A percentile compares a stretch with the other conserved stretches of the same genome.
These are phyloP conservation scores for Nomada hirtipes DNA, from an alignment of 2,888 invertebrate species.

Conservation along the genomic window DNA sequence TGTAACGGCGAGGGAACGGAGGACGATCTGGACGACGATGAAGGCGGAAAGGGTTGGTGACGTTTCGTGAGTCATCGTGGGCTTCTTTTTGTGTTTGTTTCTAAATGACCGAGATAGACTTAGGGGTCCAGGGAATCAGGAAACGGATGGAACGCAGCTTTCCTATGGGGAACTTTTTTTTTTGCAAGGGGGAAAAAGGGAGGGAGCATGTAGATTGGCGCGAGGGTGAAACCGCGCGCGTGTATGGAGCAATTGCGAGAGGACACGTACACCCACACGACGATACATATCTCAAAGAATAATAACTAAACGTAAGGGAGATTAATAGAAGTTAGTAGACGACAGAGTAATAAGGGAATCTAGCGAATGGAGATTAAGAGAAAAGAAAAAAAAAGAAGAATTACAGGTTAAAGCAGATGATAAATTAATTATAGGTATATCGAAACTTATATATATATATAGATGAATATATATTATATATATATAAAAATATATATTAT, in stretches of 20 bases:
- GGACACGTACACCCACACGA: constrained; percentile 76
- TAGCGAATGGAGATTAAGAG: constrained; percentile 47
- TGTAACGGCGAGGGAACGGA: constrained; percentile 10
- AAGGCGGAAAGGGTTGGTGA: not conserved
- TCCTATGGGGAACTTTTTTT: not conserved
- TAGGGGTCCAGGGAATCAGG: not conserved
- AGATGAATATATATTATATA: constrained; percentile 44
- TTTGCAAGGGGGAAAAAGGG: no score
- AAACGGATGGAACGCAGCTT: not conserved
- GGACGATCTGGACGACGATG: not conserved
- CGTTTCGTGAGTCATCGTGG: not conserved
- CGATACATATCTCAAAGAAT: constrained; percentile 85
- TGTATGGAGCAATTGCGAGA: constrained; percentile 45
- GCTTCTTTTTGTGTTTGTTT: not conserved
- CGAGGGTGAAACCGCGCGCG: constrained; percentile 18
- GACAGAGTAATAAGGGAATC: constrained; percentile 66
- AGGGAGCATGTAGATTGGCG: not conserved
- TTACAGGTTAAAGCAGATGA: constrained; percentile 34
- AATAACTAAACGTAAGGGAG: constrained; percentile 83
- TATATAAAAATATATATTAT: constrained; percentile 49
- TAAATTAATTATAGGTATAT: constrained; percentile 74
- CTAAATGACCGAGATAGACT: not conserved
- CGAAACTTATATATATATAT: constrained; percentile 65
- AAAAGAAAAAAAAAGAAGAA: not conserved
- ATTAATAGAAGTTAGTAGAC: constrained; percentile 73